Conservation (phyloP, 1,140 invertebrate genomes). For the Colletes gigas region DNA sequence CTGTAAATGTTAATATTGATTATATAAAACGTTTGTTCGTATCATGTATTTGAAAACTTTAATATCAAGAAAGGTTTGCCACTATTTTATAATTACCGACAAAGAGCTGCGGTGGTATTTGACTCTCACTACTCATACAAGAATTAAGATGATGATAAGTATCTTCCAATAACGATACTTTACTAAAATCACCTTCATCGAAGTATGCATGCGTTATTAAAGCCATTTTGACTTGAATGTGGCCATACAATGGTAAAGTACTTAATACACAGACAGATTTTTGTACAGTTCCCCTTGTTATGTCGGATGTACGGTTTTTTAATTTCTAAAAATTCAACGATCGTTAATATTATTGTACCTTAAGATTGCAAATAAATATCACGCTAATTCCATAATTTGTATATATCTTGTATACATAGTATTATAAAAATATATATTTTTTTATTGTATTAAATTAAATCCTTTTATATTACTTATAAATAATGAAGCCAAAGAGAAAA, state of each 20-base stretch:
- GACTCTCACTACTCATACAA: conserved; percentile 87
- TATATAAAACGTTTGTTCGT: conserved; percentile 1
- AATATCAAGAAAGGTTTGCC: not conserved
- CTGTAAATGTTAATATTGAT: conserved; percentile 80
- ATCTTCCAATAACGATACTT: conserved; percentile 94
- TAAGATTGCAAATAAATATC: not conserved
- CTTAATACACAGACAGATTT: conserved; percentile 96
- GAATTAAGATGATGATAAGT: conserved; percentile 96
- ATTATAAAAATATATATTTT: not conserved
- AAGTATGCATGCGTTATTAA: conserved; percentile 98
- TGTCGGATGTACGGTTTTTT: conserved; percentile 96
- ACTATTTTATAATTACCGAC: conserved; percentile 84
- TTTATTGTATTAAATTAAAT: too few relatives aligned
- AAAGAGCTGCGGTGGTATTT: conserved; percentile 88
- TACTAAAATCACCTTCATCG: conserved; percentile 95
- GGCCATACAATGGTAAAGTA: conserved; percentile 92
- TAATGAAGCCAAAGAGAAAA: too few relatives aligned
- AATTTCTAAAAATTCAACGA: conserved; percentile 86
- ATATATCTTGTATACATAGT: too few relatives aligned
- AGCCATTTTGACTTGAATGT: conserved; percentile 96
- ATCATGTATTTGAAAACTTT: not conserved
- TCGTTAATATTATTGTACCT: not conserved
- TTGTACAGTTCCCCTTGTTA: conserved; percentile 97
- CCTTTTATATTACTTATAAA: too few relatives aligned
- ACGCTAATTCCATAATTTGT: not conserved